Conservation (phyloP, 2,888 invertebrate genomes). For the Agrypnus murinus region DNA sequence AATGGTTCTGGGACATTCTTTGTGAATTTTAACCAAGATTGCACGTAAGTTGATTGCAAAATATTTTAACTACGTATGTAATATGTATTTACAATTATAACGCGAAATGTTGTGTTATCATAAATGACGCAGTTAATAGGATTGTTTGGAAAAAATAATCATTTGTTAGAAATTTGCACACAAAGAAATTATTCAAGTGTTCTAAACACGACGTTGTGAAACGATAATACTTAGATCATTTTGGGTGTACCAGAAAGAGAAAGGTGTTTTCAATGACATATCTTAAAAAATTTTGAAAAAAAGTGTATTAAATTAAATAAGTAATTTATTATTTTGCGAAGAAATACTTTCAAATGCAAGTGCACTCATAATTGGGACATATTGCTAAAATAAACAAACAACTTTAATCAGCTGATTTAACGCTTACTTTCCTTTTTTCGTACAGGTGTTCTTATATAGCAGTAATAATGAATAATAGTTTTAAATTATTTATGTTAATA, state of each 20-base stretch:
- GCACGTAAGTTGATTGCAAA: slow-evolving; percentile 85
- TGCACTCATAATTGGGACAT: slow-evolving; percentile 17
- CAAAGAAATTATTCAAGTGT: slow-evolving; percentile 25
- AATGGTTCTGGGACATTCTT: slow-evolving; percentile 88
- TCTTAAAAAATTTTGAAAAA: slow-evolving; percentile 14
- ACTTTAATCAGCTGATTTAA: background rate
- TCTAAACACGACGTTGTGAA: slow-evolving; percentile 25
- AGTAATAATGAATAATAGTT: no score
- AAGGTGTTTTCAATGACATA: slow-evolving; percentile 45
- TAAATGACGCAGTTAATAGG: slow-evolving; percentile 29
- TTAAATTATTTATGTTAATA: no score
- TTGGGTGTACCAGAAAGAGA: slow-evolving; percentile 42
- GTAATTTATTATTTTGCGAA: no score
- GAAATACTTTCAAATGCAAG: background rate
- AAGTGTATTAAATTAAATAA: background rate
- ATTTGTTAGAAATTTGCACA: slow-evolving; percentile 29
- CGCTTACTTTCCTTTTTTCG: no score
- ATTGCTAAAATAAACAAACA: slow-evolving; percentile 27
- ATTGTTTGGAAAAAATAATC: slow-evolving; percentile 3
- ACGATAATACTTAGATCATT: slow-evolving; percentile 23
- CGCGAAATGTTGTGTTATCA: background rate
- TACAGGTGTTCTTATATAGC: no score
- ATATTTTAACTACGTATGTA: slow-evolving; percentile 14
- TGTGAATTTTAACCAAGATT: slow-evolving; percentile 98
- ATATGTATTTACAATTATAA: background rate